phyloP scores from a whole-genome alignment of 2,797 vertebrate genomes.

The Rhynchonycteris naso region DNA sequence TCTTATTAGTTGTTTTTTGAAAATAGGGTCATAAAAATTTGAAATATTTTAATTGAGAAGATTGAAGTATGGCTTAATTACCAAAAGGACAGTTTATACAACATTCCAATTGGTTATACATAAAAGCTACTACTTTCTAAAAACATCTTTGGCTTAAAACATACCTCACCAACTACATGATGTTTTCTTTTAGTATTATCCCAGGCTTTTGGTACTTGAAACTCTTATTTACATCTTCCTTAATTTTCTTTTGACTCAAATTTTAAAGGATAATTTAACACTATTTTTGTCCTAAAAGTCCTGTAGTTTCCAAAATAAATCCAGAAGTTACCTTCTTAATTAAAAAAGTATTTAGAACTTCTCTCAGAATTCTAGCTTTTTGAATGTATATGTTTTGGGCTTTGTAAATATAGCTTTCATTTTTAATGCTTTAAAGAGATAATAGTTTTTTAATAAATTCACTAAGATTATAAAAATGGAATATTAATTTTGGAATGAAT shows the following conservation, averaged over 20 bases:
- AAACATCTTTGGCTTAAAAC: background rate
- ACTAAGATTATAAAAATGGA: slow-evolving; percentile 21
- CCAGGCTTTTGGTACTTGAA: background rate
- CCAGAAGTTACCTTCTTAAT: background rate
- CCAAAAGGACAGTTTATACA: background rate
- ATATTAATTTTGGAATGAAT: background rate
- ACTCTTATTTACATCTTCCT: background rate
- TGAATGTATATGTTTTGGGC: background rate
- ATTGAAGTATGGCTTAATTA: background rate
- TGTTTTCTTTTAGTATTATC: background rate
- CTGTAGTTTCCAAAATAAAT: slow-evolving; percentile 23
- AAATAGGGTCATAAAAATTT: background rate
- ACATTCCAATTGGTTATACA: background rate
- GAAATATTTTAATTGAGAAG: background rate
- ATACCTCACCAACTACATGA: background rate
- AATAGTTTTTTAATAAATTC: slow-evolving; percentile 7
- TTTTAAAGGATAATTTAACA: slow-evolving; percentile 33
- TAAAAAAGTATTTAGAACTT: slow-evolving; percentile 11
- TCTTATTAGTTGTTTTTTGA: background rate
- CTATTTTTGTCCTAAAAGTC: background rate
- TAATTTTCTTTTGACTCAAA: slow-evolving; percentile 31
- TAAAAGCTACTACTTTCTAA: background rate
- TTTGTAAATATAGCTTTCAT: slow-evolving; percentile 9
- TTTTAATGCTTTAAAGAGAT: slow-evolving; percentile 18
- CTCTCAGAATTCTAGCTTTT: slow-evolving; percentile 8